phyloP scores from a whole-genome alignment of 2,888 invertebrate genomes.

The Mesoligia furuncula region DNA sequence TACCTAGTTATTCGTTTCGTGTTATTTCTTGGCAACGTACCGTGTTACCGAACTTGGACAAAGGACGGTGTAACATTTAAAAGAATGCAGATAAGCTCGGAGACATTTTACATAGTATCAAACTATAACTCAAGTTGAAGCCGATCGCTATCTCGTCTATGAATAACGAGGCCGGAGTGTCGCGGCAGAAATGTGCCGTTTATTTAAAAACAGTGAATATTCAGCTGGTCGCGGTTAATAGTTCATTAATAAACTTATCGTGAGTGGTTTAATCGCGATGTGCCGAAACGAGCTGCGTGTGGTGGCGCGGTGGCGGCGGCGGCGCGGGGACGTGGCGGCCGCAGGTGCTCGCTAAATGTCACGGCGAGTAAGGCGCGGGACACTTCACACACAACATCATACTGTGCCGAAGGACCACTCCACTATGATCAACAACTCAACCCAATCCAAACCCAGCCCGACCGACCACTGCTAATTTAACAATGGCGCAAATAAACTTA shows the following conservation, averaged over 20 bases:
- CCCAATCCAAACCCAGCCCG: not conserved
- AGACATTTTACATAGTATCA: slow-evolving; percentile 51
- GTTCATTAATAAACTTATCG: slow-evolving; percentile 66
- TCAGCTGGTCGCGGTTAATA: slow-evolving; percentile 54
- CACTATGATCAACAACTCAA: not conserved
- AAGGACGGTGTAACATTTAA: slow-evolving; percentile 58
- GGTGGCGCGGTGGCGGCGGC: slow-evolving; percentile 29
- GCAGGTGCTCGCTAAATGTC: slow-evolving; percentile 57
- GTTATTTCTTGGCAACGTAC: not conserved
- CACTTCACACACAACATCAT: not conserved
- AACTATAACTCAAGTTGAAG: slow-evolving; percentile 52
- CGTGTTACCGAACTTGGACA: slow-evolving; percentile 35
- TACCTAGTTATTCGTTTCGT: slow-evolving; percentile 3
- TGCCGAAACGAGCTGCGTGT: slow-evolving; percentile 53
- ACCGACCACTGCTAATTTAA: not conserved
- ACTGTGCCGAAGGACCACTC: slow-evolving; percentile 29
- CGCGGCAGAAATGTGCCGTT: slow-evolving; percentile 29
- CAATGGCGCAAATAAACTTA: not conserved
- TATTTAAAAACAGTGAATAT: slow-evolving; percentile 53
- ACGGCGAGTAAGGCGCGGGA: slow-evolving; percentile 24
- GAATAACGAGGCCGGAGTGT: slow-evolving; percentile 50
- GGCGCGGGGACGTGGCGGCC: slow-evolving; percentile 18
- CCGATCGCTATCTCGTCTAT: slow-evolving; percentile 59
- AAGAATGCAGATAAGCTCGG: slow-evolving; percentile 55
- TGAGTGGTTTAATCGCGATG: slow-evolving; percentile 55